Evolutionary conservation across 2,888 invertebrate species (phyloP).

Genomic region (Cabera pusaria): DNA sequence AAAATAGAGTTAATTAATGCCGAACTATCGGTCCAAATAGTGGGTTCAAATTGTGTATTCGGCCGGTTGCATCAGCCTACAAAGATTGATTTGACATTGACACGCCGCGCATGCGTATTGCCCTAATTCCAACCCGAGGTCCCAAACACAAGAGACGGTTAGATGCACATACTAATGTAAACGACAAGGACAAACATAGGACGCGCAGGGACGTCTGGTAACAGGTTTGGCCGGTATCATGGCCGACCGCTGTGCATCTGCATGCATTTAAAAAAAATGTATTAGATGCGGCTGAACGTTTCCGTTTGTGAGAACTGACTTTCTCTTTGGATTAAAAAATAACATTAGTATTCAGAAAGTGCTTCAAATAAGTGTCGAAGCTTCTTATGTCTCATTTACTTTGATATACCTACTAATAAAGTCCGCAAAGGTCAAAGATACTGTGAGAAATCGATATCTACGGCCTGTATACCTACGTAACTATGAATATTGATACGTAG

Average conservation of each 20-base stretch:
- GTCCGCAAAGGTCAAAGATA: constrained; percentile 22
- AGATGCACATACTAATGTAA: constrained; percentile 37
- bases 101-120: constrained; percentile 78
- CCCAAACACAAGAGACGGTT: constrained; percentile 46
- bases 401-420: background rate
- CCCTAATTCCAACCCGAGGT: constrained; percentile 67
- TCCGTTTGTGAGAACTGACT: constrained; percentile 37
- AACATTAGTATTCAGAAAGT: constrained; percentile 24
- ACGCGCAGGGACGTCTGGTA: constrained; percentile 43
- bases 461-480: constrained; percentile 12
- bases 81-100: constrained; percentile 83
- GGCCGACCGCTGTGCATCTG: constrained; percentile 73
- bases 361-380: constrained; percentile 9
- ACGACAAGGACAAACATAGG: constrained; percentile 48
- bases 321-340: constrained; percentile 30
- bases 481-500: constrained; percentile 24
- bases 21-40: constrained; percentile 34
- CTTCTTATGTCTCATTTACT: background rate
- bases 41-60: constrained; percentile 38
- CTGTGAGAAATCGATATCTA: constrained; percentile 22
- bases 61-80: constrained; percentile 76
- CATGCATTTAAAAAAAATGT: constrained; percentile 57
- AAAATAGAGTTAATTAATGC: constrained; percentile 42
- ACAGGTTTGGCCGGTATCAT: constrained; percentile 63
- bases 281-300: constrained; percentile 43